phyloP scores from a whole-genome alignment of 1,140 invertebrate genomes.

The Leucophenga varia region DNA sequence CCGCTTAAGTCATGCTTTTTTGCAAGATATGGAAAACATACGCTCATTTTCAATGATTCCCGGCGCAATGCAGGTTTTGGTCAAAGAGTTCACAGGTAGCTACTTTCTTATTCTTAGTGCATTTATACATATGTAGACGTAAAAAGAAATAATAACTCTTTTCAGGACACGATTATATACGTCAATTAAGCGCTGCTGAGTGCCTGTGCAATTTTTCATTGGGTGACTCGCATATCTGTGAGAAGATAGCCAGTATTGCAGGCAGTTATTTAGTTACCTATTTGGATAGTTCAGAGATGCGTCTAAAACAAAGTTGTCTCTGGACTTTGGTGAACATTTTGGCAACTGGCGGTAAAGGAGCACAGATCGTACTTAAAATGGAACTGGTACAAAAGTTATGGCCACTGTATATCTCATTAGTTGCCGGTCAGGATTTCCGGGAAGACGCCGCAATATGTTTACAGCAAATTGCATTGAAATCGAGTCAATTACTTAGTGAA shows the following conservation, averaged over 20 bases:
- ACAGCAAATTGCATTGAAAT: constrained; percentile 17
- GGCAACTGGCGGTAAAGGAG: constrained; percentile 26
- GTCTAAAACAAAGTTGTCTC: constrained; percentile 32
- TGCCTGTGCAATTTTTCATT: constrained; percentile 48
- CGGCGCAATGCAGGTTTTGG: constrained; percentile 39
- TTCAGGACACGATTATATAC: constrained; percentile 27
- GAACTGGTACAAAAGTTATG: constrained; percentile 40
- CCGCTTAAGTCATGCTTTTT: constrained; percentile 39
- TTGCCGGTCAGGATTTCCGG: constrained; percentile 5
- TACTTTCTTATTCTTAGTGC: no score
- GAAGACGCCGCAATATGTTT: constrained; percentile 35
- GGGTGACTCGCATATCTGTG: constrained; percentile 37
- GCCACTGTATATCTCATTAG: constrained; percentile 28
- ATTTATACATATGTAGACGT: no score
- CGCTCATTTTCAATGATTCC: constrained; percentile 30
- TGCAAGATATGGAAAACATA: constrained; percentile 40
- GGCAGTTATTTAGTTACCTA: constrained; percentile 47
- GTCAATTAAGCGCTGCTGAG: constrained; percentile 36
- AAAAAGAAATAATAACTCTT: neutral
- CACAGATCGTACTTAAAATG: constrained; percentile 33
- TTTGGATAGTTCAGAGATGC: constrained; percentile 29
- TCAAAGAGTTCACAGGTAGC: constrained; percentile 46
- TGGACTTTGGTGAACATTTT: constrained; percentile 47
- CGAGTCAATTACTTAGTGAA: constrained; percentile 1
- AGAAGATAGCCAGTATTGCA: constrained; percentile 40